Evolutionary conservation across 2,888 invertebrate genomes (phyloP).

Genomic region (Chrysomela aeneicollis): DNA sequence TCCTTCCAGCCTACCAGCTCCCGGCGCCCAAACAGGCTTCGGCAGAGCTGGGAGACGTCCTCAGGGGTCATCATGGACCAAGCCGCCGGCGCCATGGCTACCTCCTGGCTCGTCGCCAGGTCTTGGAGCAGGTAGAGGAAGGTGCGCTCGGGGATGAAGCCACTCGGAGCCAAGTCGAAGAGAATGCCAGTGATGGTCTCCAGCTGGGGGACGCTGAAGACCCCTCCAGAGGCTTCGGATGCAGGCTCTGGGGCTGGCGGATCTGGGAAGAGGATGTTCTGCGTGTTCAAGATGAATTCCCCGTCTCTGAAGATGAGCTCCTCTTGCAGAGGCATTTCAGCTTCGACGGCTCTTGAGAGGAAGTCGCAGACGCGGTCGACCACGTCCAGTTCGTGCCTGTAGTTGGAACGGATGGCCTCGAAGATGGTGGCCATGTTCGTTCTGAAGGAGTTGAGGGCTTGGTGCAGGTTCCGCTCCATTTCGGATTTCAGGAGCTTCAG

Average conservation of each 20-base stretch:
- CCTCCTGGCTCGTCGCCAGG: slow-evolving; percentile 52
- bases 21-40: slow-evolving; percentile 65
- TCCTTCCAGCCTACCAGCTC: slow-evolving; percentile 72
- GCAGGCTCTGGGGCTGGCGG: slow-evolving; percentile 7
- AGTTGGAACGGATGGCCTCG: slow-evolving; percentile 60
- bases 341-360: slow-evolving; percentile 59
- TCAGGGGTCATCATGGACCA: slow-evolving; percentile 57
- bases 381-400: slow-evolving; percentile 58
- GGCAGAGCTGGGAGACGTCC: slow-evolving; percentile 53
- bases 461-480: slow-evolving; percentile 62
- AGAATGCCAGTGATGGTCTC: slow-evolving; percentile 53
- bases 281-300: slow-evolving; percentile 56
- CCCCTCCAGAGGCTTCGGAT: slow-evolving; percentile 28
- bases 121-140: slow-evolving; percentile 62
- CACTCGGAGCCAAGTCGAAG: slow-evolving; percentile 57
- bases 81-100: slow-evolving; percentile 50
- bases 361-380: slow-evolving; percentile 54
- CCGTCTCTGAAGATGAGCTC: slow-evolving; percentile 60
- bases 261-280: slow-evolving; percentile 52
- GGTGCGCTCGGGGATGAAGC: slow-evolving; percentile 56
- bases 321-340: slow-evolving; percentile 58
- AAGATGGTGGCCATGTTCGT: slow-evolving; percentile 63
- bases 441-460: slow-evolving; percentile 62
- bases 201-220: slow-evolving; percentile 55
- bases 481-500: slow-evolving; percentile 62